Base-by-base conservation (phyloP, 1,140 invertebrate genomes). In the Anastatus disparis region DNA sequence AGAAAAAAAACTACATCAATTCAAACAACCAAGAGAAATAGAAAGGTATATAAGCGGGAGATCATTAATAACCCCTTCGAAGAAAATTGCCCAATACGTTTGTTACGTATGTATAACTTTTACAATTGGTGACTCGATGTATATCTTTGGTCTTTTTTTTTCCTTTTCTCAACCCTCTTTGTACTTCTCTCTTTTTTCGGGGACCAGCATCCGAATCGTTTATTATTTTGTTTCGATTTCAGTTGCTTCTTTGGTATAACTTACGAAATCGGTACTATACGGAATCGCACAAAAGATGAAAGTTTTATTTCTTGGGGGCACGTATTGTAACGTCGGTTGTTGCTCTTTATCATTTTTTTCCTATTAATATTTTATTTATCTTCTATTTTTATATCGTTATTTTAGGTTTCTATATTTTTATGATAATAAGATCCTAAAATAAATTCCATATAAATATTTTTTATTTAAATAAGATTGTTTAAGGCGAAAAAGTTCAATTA, bases 61-160 rank as follows among this genome's bases (percentile, higher is more conserved):
- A 58, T 58, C 64, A 67, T 67, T 67, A 67, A 56, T 67, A 58
- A 67, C 52, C 38, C 64, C 40, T 44, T 61, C n/a, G n/a, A n/a
- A n/a, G n/a, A n/a, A n/a, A n/a, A n/a, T n/a, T n/a, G n/a, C n/a
- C n/a, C n/a, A n/a, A n/a, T n/a, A n/a, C n/a, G n/a, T n/a, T n/a
- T n/a, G n/a, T n/a, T 3, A 52, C 24, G n/a, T 24, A 42, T 3
- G 12, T 24, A n/a, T n/a, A n/a, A 22, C 6, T 29, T 55, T n/a
- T 55, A 42, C 50, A 44, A 66, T 17, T 26, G 20, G 48, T 29
- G 38, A 58, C n/a, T 27, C 40, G 48, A 67, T 67, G 50, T 35
- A 35, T 67, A 67, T 53, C 48, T 67, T 44, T 24, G 27, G 26
- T n/a, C 29, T 20, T 44, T 67, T 27, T 29, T 27, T 20, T 26